These are phyloP conservation scores for Forbesichthys agassizii DNA, from an alignment of 2,113 vertebrate species.

Conservation along the genomic window DNA sequence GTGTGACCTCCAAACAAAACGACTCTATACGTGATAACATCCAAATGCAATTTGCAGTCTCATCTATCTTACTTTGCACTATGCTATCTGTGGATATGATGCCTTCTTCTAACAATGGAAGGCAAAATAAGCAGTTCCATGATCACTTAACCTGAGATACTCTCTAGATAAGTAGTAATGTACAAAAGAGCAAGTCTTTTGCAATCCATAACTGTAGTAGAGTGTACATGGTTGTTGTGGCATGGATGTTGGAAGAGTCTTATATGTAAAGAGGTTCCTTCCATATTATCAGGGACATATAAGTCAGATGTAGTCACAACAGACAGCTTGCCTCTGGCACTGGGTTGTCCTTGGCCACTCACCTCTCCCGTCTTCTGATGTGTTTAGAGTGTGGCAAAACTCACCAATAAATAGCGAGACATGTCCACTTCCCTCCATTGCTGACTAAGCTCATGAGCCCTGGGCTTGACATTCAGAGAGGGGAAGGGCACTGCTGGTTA, in stretches of 20 bases:
- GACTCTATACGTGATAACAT: conserved; percentile 7
- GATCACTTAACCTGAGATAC: conserved; percentile 46
- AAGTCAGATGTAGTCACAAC: neutral
- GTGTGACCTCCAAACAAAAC: neutral
- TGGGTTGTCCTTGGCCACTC: conserved; percentile 19
- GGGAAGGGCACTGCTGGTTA: conserved; percentile 62
- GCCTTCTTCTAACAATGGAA: conserved; percentile 52
- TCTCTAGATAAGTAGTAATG: conserved; percentile 36
- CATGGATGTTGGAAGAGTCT: conserved; percentile 20
- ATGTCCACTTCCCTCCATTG: conserved; percentile 21
- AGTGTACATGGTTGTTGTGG: conserved; percentile 22
- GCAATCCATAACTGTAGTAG: conserved; percentile 33
- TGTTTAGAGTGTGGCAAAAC: conserved; percentile 1
- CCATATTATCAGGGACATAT: too few relatives aligned
- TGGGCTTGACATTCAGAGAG: conserved; percentile 27
- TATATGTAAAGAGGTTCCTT: conserved; percentile 14
- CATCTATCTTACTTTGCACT: conserved; percentile 39
- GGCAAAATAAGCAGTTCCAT: conserved; percentile 48
- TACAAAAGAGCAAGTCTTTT: conserved; percentile 45
- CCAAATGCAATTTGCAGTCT: conserved; percentile 20
- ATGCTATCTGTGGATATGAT: conserved; percentile 10
- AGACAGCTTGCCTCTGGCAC: conserved; percentile 23
- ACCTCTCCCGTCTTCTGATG: neutral
- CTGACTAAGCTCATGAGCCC: conserved; percentile 28
- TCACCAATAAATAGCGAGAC: conserved; percentile 17